Evolutionary conservation across 2,113 vertebrate genomes (phyloP), one percentile per base, ranked within the genome.

Genomic region (Nesogale talazaci): DNA sequence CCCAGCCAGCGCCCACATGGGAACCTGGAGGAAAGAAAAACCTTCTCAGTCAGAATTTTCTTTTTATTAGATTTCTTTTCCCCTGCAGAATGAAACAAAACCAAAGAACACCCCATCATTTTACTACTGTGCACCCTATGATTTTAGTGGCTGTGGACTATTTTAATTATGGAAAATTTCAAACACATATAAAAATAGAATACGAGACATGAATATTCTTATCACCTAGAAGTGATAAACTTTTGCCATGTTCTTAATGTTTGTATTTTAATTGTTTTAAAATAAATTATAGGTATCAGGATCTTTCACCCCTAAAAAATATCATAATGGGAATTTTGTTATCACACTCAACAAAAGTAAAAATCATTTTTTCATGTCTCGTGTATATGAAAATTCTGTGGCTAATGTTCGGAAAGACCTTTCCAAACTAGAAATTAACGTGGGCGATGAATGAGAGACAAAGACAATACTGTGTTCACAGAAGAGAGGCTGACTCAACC

Each of bases 1-100:
- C 99, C 99, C 34, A 99, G 97, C 99, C 99, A 99, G 3, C 99
- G 98, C 0, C 99, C 99, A 0, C 99, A 99, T 0, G 99, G 99
- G 96, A 98, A 99, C 97, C 99, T 99, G 96, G 0, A 34, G 25
- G 46, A 36, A 0, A 74, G 52, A 20, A 74, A 46, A 52, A 78
- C 14, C 46, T 29, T 61, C 19, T 11, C 38, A 40, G 34, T 90
- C 67, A 70, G 2, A 12, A 34, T 31, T 27, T 56, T 27, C 23
- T 56, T 63, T 69, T 69, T n/a, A 83, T 20, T 12, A 31, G 34
- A 34, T 63, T 95, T 92, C 59, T 69, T 25, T 10, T 10, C 46
- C 46, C 46, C 46, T 52, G 46, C 34, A 77, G 70, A 77, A 52
- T 67, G 74, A 79, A 15, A 52, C n/a, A 82, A 88, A n/a, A 67